Conservation (phyloP, 1,140 invertebrate genomes). For the Bombus affinis region DNA sequence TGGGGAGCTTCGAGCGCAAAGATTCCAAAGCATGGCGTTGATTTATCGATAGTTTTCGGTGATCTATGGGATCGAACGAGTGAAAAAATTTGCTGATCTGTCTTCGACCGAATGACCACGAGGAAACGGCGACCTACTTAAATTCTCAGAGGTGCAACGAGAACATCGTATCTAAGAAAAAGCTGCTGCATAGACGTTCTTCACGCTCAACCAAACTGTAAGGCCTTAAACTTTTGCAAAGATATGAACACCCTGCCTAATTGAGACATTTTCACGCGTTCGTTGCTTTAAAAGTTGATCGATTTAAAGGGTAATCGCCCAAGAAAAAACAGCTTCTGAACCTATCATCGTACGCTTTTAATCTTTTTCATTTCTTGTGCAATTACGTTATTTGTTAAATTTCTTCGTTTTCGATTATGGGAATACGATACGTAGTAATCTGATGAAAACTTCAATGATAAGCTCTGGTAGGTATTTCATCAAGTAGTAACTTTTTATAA, state of each 20-base stretch:
- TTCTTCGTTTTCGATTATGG: neutral
- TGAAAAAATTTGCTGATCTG: slow-evolving; percentile 19
- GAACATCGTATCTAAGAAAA: neutral
- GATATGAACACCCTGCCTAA: neutral
- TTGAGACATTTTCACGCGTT: neutral
- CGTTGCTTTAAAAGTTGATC: neutral
- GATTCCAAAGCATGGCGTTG: neutral
- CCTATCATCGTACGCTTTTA: neutral
- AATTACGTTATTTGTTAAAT: neutral
- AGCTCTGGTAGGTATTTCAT: no score
- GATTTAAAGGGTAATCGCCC: neutral
- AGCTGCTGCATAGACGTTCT: slow-evolving; percentile 31
- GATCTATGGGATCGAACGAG: neutral
- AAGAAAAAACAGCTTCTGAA: neutral
- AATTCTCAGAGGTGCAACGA: slow-evolving; percentile 10
- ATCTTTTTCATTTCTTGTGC: neutral
- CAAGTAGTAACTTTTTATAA: no score
- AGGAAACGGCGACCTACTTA: slow-evolving; percentile 13
- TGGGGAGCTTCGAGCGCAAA: no score
- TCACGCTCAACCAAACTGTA: neutral
- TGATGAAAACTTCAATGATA: no score
- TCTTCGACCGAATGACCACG: slow-evolving; percentile 28
- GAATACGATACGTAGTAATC: neutral
- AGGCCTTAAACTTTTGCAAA: neutral
- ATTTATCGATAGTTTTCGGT: slow-evolving; percentile 24